phyloP scores from a whole-genome alignment of 2,797 vertebrate species.

The Sphenodon punctatus region DNA sequence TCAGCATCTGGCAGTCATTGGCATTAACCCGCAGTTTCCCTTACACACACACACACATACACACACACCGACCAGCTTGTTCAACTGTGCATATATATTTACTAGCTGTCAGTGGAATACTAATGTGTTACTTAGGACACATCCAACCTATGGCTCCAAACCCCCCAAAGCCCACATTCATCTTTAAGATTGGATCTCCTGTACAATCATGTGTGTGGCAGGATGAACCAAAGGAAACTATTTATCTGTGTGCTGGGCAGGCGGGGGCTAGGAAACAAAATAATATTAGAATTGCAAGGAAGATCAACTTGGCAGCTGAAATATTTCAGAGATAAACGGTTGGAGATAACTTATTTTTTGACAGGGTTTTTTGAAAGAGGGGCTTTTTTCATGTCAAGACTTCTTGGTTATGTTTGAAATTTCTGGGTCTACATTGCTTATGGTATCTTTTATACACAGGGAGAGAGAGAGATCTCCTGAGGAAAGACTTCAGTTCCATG shows the following conservation, averaged over 20 bases:
- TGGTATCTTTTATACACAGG: slow-evolving; percentile 30
- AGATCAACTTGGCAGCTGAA: slow-evolving; percentile 28
- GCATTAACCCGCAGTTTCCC: slow-evolving; percentile 11
- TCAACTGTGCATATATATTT: slow-evolving; percentile 32
- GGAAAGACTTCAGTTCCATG: slow-evolving; percentile 68
- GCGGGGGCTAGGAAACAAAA: slow-evolving; percentile 28
- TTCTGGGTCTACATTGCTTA: slow-evolving; percentile 30
- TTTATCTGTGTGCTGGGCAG: not conserved
- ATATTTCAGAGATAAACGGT: slow-evolving; percentile 59
- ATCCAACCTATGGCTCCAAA: slow-evolving; percentile 11
- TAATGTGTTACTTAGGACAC: slow-evolving; percentile 28
- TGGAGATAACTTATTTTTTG: slow-evolving; percentile 60
- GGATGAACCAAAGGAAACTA: slow-evolving; percentile 40
- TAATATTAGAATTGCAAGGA: slow-evolving; percentile 30
- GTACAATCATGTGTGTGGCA: slow-evolving; percentile 10
- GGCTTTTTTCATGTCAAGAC: slow-evolving; percentile 30
- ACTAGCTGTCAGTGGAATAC: slow-evolving; percentile 24
- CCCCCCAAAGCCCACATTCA: no score
- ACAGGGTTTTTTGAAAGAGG: slow-evolving; percentile 38
- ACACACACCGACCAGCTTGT: slow-evolving; percentile 13
- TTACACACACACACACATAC: no score
- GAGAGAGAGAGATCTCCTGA: slow-evolving; percentile 56
- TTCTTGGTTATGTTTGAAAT: slow-evolving; percentile 65
- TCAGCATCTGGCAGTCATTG: not conserved
- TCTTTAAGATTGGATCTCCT: slow-evolving; percentile 7